Evolutionary conservation across 2,113 vertebrate genomes (phyloP), one percentile per base, ranked within the genome.

Genomic region (Emydura subglobosa): DNA sequence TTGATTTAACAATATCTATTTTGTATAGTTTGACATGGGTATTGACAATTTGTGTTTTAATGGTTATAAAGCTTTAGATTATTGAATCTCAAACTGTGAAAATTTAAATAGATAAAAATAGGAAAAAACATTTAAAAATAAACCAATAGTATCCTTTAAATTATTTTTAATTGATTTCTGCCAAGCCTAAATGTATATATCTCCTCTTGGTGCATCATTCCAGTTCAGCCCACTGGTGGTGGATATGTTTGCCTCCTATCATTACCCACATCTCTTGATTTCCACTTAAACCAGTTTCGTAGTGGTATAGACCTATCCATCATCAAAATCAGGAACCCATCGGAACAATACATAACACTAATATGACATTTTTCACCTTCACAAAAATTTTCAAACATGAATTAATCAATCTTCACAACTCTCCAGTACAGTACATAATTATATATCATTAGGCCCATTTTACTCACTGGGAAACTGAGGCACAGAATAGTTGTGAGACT

Each of bases 291-390:
- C 94, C 90, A 83, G 74, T 86, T 79, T 91, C 82, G 90, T 82
- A 74, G 61, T n/a, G 83, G 91, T 95, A 91, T 93, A 93, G 93
- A 81, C 85, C 83, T 34, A 47, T 50, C 81, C 95, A 83, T 65
- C 83, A 96, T 96, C 96, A 95, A 96, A 94, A 94, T 93, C 89
- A 88, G 78, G 83, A 95, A 93, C 57, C 92, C 53, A 49, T 53
- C 90, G 95, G 93, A 96, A 96, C 89, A 97, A 95, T 53, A 91
- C 53, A 59, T 79, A 93, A 92, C 92, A 95, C 95, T 97, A 91
- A 94, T 85, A 79, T 42, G 47, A 76, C 59, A 34, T 47, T 94
- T 95, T 96, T 95, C 82, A 82, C 88, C 89, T 95, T 94, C 92
- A 90, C 87, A 90, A 93, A 82, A 92, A 95, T 96, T 96, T 95